Base-by-base conservation (phyloP, 2,888 invertebrate species). In the Platycnemis pennipes region DNA sequence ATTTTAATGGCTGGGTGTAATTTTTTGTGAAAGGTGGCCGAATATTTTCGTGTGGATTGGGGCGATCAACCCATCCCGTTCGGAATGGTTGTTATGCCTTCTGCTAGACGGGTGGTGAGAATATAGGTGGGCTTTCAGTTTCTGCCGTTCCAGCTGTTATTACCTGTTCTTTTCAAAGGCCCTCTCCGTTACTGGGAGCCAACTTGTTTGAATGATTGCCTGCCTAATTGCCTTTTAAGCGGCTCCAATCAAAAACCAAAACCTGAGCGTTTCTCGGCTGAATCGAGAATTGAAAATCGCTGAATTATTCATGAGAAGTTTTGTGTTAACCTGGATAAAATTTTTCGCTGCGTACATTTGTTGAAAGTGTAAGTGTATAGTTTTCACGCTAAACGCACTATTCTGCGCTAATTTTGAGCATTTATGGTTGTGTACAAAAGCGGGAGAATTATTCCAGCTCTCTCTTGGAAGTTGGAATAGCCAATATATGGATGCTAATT, bases 201-300 rank as follows among this genome's bases (percentile, higher is more conserved):
- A 26, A 63, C 63, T 63, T 63, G 63, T 63, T 63, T 63, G 63
- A 63, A 63, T 63, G 26, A 63, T 63, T 63, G 63, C 63, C 63
- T 8, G n/a, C 63, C 63, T 63, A 63, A 63, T 63, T 63, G 63
- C 63, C n/a, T 26, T n/a, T 63, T 3, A 63, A 63, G 63, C n/a
- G 63, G 26, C n/a, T 22, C 26, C 63, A 63, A 5, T 26, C 26
- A n/a, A 26, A 26, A 63, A 63, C n/a, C 26, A 22, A 63, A 63
- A 63, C 63, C 26, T n/a, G 49, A 11, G 49, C 49, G 11, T 2
- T n/a, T 63, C 63, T 63, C 26, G 8, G 63, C 63, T 4, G 63
- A 63, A 26, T 8, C n/a, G 26, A 63, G 22, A 63, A 26, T 7
- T 11, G 49, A 63, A 26, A n/a, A 22, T 63, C 26, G 7, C 4